phyloP scores from a whole-genome alignment of 2,888 invertebrate species.

The Pammene aurita region DNA sequence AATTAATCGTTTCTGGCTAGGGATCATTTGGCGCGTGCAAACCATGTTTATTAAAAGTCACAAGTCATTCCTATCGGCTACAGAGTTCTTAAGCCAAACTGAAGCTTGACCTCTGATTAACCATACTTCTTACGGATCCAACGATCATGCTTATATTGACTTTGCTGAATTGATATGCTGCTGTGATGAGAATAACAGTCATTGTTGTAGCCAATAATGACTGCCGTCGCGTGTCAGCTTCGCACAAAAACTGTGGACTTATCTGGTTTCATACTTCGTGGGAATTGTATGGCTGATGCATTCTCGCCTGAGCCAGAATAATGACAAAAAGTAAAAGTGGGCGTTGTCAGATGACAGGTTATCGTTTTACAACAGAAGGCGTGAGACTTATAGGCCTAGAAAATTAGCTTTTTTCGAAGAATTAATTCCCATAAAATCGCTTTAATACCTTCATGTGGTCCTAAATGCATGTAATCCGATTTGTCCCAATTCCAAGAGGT shows the following conservation, averaged over 20 bases:
- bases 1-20: slow-evolving; percentile 56
- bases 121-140: not conserved
- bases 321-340: not conserved
- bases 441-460: too few species aligned
- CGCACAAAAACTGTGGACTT: not conserved
- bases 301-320: not conserved
- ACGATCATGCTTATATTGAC: not conserved
- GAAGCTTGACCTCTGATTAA: not conserved
- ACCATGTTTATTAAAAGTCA: slow-evolving; percentile 52
- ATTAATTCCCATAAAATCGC: too few species aligned
- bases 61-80: slow-evolving; percentile 8
- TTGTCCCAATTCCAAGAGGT: too few species aligned
- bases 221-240: slow-evolving; percentile 13
- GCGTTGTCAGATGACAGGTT: not conserved
- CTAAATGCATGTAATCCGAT: too few species aligned
- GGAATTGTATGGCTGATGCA: not conserved
- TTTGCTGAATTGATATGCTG: not conserved
- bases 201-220: slow-evolving; percentile 17
- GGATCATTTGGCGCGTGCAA: slow-evolving; percentile 44
- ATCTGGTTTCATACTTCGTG: slow-evolving; percentile 17
- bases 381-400: not conserved
- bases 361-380: not conserved
- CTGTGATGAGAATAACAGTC: not conserved
- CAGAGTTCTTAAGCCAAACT: not conserved
- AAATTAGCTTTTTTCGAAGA: too few species aligned